phyloP scores from a whole-genome alignment of 1,140 invertebrate species.

The Drosophila dunni region DNA sequence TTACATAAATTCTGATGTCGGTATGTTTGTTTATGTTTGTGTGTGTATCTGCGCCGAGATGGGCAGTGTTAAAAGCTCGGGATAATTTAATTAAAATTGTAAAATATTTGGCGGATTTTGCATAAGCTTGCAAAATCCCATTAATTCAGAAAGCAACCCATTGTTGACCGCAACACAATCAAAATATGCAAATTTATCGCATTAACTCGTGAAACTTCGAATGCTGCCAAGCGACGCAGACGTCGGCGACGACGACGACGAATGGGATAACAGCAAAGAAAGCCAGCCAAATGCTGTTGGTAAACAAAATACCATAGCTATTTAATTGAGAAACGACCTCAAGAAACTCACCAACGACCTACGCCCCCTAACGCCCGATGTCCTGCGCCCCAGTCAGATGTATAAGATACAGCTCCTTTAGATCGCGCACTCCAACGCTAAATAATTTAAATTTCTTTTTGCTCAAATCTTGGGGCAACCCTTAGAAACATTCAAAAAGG shows the following conservation, averaged over 20 bases:
- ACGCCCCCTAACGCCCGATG: constrained; percentile 7
- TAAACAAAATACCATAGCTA: constrained; percentile 58
- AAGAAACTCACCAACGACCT: constrained; percentile 16
- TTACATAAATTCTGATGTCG: not conserved
- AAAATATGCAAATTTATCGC: constrained; percentile 84
- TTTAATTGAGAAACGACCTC: constrained; percentile 73
- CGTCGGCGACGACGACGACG: not conserved
- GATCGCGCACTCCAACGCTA: constrained; percentile 8
- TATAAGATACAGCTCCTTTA: constrained; percentile 26
- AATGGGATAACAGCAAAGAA: constrained; percentile 59
- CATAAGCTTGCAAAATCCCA: constrained; percentile 79
- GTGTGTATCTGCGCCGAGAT: constrained; percentile 12
- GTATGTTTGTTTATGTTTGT: not conserved
- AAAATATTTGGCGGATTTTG: constrained; percentile 81
- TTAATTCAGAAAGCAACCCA: constrained; percentile 82
- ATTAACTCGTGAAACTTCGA: constrained; percentile 78
- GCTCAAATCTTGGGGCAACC: constrained; percentile 1
- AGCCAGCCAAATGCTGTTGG: constrained; percentile 56
- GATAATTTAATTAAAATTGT: constrained; percentile 83
- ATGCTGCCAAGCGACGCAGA: constrained; percentile 23
- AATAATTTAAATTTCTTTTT: constrained; percentile 14
- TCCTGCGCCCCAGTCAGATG: constrained; percentile 11
- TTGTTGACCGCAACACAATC: constrained; percentile 83
- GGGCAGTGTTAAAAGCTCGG: constrained; percentile 59
- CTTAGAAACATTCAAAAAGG: constrained; percentile 13